Percentiles rank a stretch among this genome's conserved stretches.
These are phyloP conservation scores for Antennarius maculatus DNA, from an alignment of 2,797 vertebrate species.

Conservation along the genomic window DNA sequence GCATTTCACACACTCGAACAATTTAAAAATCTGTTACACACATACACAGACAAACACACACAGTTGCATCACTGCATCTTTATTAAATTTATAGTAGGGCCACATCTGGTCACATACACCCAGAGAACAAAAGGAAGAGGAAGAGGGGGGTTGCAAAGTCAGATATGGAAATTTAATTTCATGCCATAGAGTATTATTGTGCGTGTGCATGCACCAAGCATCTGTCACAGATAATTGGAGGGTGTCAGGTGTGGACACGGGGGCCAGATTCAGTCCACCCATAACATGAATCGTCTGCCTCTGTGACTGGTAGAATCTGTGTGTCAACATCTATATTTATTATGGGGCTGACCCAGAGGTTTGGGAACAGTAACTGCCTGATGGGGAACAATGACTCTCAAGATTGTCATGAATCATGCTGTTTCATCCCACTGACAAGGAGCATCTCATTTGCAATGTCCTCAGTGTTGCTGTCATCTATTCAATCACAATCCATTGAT, in stretches of 20 bases:
- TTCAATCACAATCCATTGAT: slow-evolving; percentile 72
- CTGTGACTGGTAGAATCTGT: slow-evolving; percentile 69
- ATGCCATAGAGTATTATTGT: slow-evolving; percentile 73
- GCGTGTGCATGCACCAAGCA: slow-evolving; percentile 76
- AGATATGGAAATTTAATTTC: slow-evolving; percentile 76
- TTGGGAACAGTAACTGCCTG: slow-evolving; percentile 52
- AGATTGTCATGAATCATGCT: slow-evolving; percentile 63
- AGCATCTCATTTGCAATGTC: slow-evolving; percentile 42
- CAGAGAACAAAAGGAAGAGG: slow-evolving; percentile 75
- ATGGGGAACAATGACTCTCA: slow-evolving; percentile 62
- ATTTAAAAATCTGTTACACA: slow-evolving; percentile 20
- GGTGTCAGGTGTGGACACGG: slow-evolving; percentile 81
- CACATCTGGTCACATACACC: slow-evolving; percentile 81
- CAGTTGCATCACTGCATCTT: slow-evolving; percentile 63
- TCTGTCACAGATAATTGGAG: slow-evolving; percentile 82
- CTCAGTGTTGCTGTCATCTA: slow-evolving; percentile 21
- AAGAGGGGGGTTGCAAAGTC: slow-evolving; percentile 44
- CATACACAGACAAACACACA: slow-evolving; percentile 25
- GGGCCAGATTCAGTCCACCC: slow-evolving; percentile 78
- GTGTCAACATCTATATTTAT: slow-evolving; percentile 79
- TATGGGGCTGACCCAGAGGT: slow-evolving; percentile 66
- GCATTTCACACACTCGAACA: slow-evolving; percentile 15
- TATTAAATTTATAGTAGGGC: slow-evolving; percentile 84
- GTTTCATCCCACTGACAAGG: slow-evolving; percentile 20
- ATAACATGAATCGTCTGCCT: slow-evolving; percentile 71